phyloP scores from a whole-genome alignment of 2,888 invertebrate genomes.

The Eilema depressum region DNA sequence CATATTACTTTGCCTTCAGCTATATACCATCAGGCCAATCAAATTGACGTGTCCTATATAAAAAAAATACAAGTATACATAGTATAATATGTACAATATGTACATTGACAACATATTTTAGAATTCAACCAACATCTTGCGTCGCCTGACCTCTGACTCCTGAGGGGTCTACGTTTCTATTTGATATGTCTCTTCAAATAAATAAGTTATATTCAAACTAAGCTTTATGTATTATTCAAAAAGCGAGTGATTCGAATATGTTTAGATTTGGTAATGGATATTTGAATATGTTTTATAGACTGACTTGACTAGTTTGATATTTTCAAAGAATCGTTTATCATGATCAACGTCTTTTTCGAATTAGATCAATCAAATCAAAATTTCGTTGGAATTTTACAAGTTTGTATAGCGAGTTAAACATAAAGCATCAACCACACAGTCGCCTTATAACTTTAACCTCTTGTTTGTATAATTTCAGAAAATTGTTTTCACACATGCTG shows the following conservation, averaged over 20 bases:
- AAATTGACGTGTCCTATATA: too few relatives aligned
- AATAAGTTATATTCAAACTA: conserved; percentile 42
- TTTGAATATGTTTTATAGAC: neutral
- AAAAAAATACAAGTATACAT: too few relatives aligned
- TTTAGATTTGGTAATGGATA: conserved; percentile 19
- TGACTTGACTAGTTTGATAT: conserved; percentile 9
- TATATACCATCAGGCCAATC: too few relatives aligned
- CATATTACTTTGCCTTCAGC: too few relatives aligned
- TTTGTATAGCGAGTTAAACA: neutral
- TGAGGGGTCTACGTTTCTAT: conserved; percentile 29
- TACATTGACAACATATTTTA: conserved; percentile 16
- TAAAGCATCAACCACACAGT: neutral
- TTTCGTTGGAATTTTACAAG: neutral
- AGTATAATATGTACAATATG: too few relatives aligned
- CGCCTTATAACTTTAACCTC: neutral
- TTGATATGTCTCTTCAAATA: conserved; percentile 30
- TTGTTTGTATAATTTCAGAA: neutral
- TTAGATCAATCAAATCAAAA: neutral
- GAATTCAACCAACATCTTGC: conserved; percentile 22
- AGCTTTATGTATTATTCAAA: conserved; percentile 42
- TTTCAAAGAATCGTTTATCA: neutral
- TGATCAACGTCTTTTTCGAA: neutral
- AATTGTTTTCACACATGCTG: neutral
- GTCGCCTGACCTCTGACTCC: conserved; percentile 24
- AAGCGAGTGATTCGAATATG: conserved; percentile 30